These are phyloP conservation scores for Laothoe populi DNA, from an alignment of 2,888 invertebrate genomes.

Conservation along the genomic window DNA sequence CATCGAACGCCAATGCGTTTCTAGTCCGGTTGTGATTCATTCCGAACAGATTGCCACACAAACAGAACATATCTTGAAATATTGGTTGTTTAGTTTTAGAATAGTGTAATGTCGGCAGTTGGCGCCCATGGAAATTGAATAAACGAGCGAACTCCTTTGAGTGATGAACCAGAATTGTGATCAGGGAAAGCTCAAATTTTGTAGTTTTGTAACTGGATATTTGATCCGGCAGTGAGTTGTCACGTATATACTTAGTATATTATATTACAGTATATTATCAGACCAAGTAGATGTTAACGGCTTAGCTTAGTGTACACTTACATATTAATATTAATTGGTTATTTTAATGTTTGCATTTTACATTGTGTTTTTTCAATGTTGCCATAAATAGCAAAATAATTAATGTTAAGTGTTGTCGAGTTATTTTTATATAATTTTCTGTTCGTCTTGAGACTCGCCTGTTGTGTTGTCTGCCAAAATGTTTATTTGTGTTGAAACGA, in stretches of 20 bases:
- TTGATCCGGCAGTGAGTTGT: too few species aligned
- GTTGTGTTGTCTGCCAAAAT: constrained; percentile 68
- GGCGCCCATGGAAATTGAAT: constrained; percentile 27
- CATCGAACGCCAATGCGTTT: constrained; percentile 43
- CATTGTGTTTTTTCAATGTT: constrained; percentile 56
- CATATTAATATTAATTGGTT: constrained; percentile 23
- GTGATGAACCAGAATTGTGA: constrained; percentile 34
- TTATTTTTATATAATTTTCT: constrained; percentile 46
- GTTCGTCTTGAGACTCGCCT: constrained; percentile 60
- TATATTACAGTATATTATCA: constrained; percentile 37
- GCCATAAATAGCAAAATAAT: constrained; percentile 58
- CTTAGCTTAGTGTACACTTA: constrained; percentile 44
- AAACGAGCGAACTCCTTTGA: neutral
- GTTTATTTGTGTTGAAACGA: constrained; percentile 59
- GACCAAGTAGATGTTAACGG: constrained; percentile 59
- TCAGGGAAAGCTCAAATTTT: constrained; percentile 66
- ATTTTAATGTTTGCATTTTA: constrained; percentile 43
- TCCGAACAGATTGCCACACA: constrained; percentile 31
- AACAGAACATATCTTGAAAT: constrained; percentile 68
- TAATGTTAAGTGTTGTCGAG: constrained; percentile 46
- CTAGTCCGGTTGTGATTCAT: constrained; percentile 67
- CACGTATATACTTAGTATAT: neutral
- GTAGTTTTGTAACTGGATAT: constrained; percentile 57
- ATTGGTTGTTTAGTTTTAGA: constrained; percentile 61
- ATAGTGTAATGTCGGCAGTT: constrained; percentile 15